Base-by-base conservation (phyloP, 2,888 invertebrate species). In the Calameuta idolon region DNA sequence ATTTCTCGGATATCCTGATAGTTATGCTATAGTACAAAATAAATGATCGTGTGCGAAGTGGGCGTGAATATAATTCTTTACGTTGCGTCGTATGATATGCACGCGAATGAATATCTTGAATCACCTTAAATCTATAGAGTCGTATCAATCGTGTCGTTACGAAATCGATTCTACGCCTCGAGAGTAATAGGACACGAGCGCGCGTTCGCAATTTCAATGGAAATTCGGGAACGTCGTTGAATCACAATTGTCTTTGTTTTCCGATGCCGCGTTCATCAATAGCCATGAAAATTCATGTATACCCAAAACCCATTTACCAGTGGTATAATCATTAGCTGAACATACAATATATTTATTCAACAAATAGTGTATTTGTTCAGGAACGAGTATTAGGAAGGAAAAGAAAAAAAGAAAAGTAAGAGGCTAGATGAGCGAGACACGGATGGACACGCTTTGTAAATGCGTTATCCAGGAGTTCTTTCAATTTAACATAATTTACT, bases 181-280 rank as follows among this genome's bases (percentile, higher is more conserved):
- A 23, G 9, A 55, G 55, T 15, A 23, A 55, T 23, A 55, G 23
- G 23, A 55, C 5, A 23, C 23, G 9, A 23, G 9, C 2, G 55
- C 55, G 23, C 55, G 55, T 55, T 55, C 55, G 9, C 23, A 55
- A 55, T 9, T 9, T 55, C 55, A 55, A 55, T 55, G 23, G 15
- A 23, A 55, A 55, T 55, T 55, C 55, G 55, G 23, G 55, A 55
- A 23, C 55, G 55, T 15, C 55, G 55, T 55, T 55, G 23, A 55
- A 55, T 55, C 55, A 55, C 55, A 55, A 55, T 55, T 55, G 5
- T 55, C 55, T 23, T 82, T 75, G 78, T 77, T 79, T 76, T 78
- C 82, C 83, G 81, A 85, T 87, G 86, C 85, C 86, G 74, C 87
- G 88, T 84, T 88, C 87, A 87, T 88, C 87, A 85, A 85, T 80